Evolutionary conservation across 1,140 invertebrate species (phyloP).

Genomic region (Pogonognathellus flavescens): DNA sequence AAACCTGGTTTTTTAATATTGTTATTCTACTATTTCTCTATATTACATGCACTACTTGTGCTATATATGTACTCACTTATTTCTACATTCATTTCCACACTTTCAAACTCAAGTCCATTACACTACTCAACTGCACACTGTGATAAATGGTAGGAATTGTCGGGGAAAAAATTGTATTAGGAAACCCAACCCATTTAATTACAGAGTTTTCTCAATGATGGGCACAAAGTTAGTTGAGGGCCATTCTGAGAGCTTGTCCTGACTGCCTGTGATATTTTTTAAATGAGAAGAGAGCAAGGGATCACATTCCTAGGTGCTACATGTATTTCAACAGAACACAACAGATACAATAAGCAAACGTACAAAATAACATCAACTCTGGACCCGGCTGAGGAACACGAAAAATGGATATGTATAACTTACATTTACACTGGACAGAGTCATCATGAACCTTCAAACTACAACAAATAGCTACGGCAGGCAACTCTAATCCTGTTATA

Average conservation of each 20-base stretch:
- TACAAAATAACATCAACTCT: neutral
- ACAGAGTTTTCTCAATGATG: constrained; percentile 47
- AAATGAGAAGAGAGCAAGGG: constrained; percentile 46
- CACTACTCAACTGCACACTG: constrained; percentile 49
- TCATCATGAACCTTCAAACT: constrained; percentile 26
- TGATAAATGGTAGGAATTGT: constrained; percentile 62
- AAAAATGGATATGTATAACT: constrained; percentile 18
- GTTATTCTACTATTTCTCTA: neutral
- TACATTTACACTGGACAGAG: constrained; percentile 8
- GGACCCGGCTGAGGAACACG: neutral
- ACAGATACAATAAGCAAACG: neutral
- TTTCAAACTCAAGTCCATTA: neutral
- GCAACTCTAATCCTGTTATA: neutral
- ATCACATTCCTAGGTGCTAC: constrained; percentile 48
- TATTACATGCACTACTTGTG: too few species aligned
- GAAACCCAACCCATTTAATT: constrained; percentile 63
- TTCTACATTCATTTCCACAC: neutral
- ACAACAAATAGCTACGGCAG: neutral
- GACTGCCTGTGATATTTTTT: constrained; percentile 45
- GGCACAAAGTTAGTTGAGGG: constrained; percentile 39
- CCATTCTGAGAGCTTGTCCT: constrained; percentile 36
- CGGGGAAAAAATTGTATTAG: constrained; percentile 61
- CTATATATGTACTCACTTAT: too few species aligned
- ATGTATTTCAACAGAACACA: constrained; percentile 34
- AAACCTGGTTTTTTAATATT: neutral